Percentiles rank a stretch among this genome's conserved stretches.
Evolutionary conservation across 2,113 vertebrate genomes (phyloP).

Genomic region (Oryzias javanicus): DNA sequence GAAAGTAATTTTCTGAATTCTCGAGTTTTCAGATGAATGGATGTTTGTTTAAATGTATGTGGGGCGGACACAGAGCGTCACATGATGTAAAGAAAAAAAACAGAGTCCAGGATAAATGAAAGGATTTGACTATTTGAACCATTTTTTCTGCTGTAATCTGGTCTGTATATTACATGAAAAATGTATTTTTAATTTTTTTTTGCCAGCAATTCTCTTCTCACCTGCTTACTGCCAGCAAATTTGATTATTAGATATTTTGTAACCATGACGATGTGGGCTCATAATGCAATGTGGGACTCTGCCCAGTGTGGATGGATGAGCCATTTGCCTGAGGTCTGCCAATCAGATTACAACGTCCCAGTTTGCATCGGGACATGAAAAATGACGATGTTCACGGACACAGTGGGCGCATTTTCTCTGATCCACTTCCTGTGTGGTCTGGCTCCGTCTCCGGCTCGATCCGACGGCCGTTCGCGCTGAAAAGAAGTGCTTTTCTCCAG

Average conservation of each 20-base stretch:
- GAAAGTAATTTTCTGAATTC: no score
- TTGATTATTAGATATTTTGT: constrained; percentile 73
- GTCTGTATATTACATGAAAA: no score
- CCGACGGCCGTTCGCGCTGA: constrained; percentile 27
- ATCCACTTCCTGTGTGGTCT: constrained; percentile 31
- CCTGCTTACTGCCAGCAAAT: constrained; percentile 69
- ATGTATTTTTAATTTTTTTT: background rate
- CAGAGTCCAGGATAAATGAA: background rate
- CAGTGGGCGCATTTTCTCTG: constrained; percentile 9
- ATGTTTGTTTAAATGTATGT: constrained; percentile 47
- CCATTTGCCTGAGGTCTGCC: constrained; percentile 65
- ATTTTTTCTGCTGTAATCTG: constrained; percentile 3
- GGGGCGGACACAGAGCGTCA: constrained; percentile 1
- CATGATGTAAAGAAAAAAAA: constrained; percentile 28
- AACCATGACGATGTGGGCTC: constrained; percentile 71
- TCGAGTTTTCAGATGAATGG: no score
- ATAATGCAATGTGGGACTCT: constrained; percentile 69
- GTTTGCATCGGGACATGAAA: constrained; percentile 64
- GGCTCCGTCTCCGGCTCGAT: constrained; percentile 27
- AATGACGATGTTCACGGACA: constrained; percentile 47
- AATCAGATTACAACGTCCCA: constrained; percentile 74
- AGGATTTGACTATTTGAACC: no score
- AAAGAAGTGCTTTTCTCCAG: constrained; percentile 6
- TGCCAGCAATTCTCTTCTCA: background rate
- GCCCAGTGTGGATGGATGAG: constrained; percentile 58